phyloP scores from a whole-genome alignment of 2,888 invertebrate species.

The Mesoligia furuncula region DNA sequence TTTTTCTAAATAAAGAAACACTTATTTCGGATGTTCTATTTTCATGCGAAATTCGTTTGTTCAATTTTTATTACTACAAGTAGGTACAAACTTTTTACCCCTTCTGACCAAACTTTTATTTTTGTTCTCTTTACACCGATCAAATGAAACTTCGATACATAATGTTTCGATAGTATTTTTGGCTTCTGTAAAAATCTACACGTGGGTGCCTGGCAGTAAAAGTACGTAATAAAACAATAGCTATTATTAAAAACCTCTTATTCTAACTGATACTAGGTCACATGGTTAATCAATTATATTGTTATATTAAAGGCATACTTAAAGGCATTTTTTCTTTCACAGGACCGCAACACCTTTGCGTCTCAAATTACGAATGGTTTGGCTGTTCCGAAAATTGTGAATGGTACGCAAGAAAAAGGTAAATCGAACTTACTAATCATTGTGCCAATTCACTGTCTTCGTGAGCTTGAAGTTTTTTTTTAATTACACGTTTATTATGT shows the following conservation, averaged over 20 bases:
- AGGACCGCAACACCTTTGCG: slow-evolving; percentile 93
- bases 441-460: slow-evolving; percentile 56
- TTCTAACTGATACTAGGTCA: neutral
- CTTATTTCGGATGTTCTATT: neutral
- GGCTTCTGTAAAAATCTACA: neutral
- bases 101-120: too few species aligned
- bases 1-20: neutral
- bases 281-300: neutral
- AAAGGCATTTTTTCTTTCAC: slow-evolving; percentile 49
- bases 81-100: neutral
- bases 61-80: neutral
- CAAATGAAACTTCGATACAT: neutral
- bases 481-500: slow-evolving; percentile 15
- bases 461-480: slow-evolving; percentile 2
- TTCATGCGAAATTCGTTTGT: neutral
- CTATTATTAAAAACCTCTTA: neutral
- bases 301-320: neutral
- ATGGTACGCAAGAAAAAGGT: slow-evolving; percentile 77
- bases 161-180: neutral
- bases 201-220: neutral
- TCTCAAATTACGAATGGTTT: slow-evolving; percentile 93
- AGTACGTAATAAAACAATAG: neutral
- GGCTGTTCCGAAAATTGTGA: slow-evolving; percentile 87
- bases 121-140: neutral
- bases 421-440: slow-evolving; percentile 66